Percentiles rank a stretch among this genome's conserved stretches.
Evolutionary conservation across 2,113 vertebrate genomes (phyloP).

Genomic region (Oryctolagus cuniculus): DNA sequence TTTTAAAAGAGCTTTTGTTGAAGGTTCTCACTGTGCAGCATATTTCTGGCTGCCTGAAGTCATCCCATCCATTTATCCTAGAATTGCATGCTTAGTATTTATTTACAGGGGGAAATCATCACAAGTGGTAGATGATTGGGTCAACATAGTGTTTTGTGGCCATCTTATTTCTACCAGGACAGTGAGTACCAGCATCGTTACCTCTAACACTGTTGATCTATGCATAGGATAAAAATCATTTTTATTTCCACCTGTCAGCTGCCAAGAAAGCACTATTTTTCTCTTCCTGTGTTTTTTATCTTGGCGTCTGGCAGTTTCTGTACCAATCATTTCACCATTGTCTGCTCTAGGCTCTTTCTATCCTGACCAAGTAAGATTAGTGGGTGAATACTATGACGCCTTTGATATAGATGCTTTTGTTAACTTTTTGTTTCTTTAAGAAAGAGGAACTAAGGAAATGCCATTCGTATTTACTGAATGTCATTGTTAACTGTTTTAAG

Average conservation of each 20-base stretch:
- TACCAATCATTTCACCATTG: neutral
- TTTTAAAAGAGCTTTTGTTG: constrained; percentile 42
- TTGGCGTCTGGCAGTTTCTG: constrained; percentile 17
- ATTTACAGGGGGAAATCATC: neutral
- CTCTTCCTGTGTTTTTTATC: constrained; percentile 32
- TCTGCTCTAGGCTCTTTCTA: constrained; percentile 24
- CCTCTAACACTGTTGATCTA: neutral
- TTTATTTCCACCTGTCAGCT: neutral
- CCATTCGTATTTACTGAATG: neutral
- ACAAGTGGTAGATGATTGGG: neutral
- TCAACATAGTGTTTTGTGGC: neutral
- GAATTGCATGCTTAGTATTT: constrained; percentile 5
- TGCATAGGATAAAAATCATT: neutral
- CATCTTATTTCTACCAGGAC: constrained; percentile 24
- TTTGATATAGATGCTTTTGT: neutral
- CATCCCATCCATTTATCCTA: neutral
- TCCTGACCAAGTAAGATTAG: constrained; percentile 9
- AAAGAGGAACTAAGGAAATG: constrained; percentile 41
- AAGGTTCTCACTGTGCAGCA: neutral
- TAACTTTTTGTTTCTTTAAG: constrained; percentile 5
- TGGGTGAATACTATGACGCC: neutral
- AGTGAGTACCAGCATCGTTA: neutral
- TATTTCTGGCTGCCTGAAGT: constrained; percentile 24
- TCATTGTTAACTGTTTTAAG: constrained; percentile 53
- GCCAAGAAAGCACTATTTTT: neutral